Evolutionary conservation across 2,797 vertebrate species (phyloP), one percentile per base, ranked within the genome.

Genomic region (Pangasius sanitwongsei): DNA sequence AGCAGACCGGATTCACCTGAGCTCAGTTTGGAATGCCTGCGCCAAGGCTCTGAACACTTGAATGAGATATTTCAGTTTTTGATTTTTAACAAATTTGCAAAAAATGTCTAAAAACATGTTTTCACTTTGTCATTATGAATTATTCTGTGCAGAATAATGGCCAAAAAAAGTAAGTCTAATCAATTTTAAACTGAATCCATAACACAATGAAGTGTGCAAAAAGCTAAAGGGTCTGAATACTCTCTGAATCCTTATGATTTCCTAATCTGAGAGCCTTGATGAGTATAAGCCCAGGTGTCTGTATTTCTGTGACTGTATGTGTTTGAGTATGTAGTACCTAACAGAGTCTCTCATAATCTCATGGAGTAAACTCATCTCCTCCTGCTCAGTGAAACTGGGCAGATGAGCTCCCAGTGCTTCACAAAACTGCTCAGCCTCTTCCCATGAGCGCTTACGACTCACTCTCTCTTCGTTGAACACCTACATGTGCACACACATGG

Each of bases 361-460:
- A 92, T 98, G 95, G 82, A 99, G 96, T 0, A 92, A 91, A 57
- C 87, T 93, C 95, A 98, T 96, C 95, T 99, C 98, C 15, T 90
- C 89, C 0, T 18, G 1, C 55, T 95, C 94, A 55, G 94, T 95
- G 91, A 99, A 98, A 92, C 98, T 99, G 86, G 97, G 96, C 89
- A 99, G 96, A 90, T 97, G 96, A 87, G 96, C 97, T 87, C 98
- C 98, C 0, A 99, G 95, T 0, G 96, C 97, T 93, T 97, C 95
- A 90, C 98, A 99, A 94, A 99, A 98, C 87, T 96, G 94, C 92
- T 98, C 96, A 0, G 98, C 97, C 92, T 99, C 98, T 91, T 97
- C 97, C 98, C 98, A 99, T 1, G 97, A 96, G 86, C 98, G 97
- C 87, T 97, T 98, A 89, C 97, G 96, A 91, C 95, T 95, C 91